phyloP scores from a whole-genome alignment of 2,113 vertebrate genomes.

The Hydrochoerus hydrochaeris region DNA sequence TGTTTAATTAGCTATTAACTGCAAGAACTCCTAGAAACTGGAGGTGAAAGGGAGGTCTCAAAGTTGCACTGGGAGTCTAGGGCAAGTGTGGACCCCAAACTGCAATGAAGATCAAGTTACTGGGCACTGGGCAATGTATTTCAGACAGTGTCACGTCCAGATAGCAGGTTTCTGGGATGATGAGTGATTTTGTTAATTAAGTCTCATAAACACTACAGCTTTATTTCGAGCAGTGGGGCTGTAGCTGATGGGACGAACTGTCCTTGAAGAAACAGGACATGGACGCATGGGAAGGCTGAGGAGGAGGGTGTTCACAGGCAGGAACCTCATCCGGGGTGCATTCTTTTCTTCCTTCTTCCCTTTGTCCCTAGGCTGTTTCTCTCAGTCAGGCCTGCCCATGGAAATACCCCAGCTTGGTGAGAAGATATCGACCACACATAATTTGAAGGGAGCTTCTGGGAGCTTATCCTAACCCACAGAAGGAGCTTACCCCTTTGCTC shows the following conservation, averaged over 20 bases:
- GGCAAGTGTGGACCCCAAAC: slow-evolving; percentile 39
- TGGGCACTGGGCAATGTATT: slow-evolving; percentile 3
- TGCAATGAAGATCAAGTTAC: slow-evolving; percentile 58
- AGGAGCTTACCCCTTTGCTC: neutral
- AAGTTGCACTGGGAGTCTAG: slow-evolving; percentile 37
- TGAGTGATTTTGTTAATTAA: slow-evolving; percentile 79
- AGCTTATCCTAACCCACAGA: neutral
- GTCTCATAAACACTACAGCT: slow-evolving; percentile 61
- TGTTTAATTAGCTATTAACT: slow-evolving; percentile 87
- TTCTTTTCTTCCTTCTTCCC: neutral
- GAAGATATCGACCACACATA: neutral
- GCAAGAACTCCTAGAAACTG: slow-evolving; percentile 73
- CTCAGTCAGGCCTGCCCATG: neutral
- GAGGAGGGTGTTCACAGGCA: neutral
- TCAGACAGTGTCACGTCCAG: slow-evolving; percentile 56
- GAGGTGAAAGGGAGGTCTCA: slow-evolving; percentile 73
- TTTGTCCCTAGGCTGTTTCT: neutral
- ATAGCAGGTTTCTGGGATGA: slow-evolving; percentile 33
- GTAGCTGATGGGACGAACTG: slow-evolving; percentile 37
- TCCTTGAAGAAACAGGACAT: slow-evolving; percentile 47
- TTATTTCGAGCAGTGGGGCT: slow-evolving; percentile 65
- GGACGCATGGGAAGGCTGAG: neutral
- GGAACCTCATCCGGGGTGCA: neutral
- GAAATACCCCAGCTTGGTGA: neutral
- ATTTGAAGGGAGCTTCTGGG: neutral